phyloP scores from a whole-genome alignment of 2,113 vertebrate genomes.

The Onychorhynchus coronatus region DNA sequence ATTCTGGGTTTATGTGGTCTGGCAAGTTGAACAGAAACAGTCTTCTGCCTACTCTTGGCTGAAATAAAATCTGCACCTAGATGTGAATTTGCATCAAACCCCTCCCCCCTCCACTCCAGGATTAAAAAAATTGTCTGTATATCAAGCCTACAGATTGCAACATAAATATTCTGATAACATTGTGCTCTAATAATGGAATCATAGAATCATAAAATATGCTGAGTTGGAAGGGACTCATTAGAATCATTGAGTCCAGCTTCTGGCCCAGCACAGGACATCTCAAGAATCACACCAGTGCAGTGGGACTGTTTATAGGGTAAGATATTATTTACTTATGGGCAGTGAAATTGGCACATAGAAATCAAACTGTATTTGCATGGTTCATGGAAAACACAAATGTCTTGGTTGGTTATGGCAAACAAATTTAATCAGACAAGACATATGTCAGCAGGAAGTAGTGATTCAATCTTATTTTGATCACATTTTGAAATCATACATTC shows the following conservation, averaged over 20 bases:
- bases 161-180: neutral
- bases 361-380: neutral
- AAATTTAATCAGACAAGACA: neutral
- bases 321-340: neutral
- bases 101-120: accelerated
- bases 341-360: neutral
- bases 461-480: neutral
- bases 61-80: neutral
- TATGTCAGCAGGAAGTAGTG: neutral
- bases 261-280: neutral
- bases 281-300: neutral
- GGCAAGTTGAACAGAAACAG: neutral
- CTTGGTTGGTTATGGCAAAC: neutral
- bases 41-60: neutral
- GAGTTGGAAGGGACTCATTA: neutral
- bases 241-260: neutral
- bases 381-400: neutral
- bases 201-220: neutral
- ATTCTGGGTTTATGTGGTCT: neutral
- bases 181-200: neutral
- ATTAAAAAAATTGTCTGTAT: neutral
- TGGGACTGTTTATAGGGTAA: neutral
- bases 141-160: neutral
- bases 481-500: neutral
- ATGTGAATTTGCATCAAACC: neutral